Evolutionary conservation across 2,797 vertebrate genomes (phyloP), one percentile per base, ranked within the genome.

Genomic region (Choloepus didactylus): DNA sequence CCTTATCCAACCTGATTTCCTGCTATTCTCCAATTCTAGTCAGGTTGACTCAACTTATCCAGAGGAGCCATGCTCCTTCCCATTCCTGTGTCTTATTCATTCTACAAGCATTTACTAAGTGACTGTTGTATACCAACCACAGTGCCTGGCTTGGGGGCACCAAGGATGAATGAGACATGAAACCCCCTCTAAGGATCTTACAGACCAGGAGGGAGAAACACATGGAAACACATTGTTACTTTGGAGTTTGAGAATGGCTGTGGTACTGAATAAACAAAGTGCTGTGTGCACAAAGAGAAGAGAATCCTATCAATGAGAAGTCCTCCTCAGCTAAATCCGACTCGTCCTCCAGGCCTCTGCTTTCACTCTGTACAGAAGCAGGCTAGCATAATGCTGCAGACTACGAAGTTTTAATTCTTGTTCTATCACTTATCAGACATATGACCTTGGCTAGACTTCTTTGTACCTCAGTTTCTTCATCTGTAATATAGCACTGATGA

Each of bases 371-470:
- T 51, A 2, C 2, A 62, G 83, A 87, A 51, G 31, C 19, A 41
- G n/a, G 18, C 19, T 38, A 59, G 15, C n/a, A 0, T 66, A 27
- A 54, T 88, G 29, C 27, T 35, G 35, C 51, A 66, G 62, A 72
- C 29, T 41, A 81, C 27, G 72, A 76, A 6, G 25, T 60, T 80
- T 87, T 88, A 66, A 66, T 60, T 64, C 51, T 89, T 64, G 31
- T 80, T 84, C 70, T 95, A 23, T 21, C 38, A 80, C 77, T 91
- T 94, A 69, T 6, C 12, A 44, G 29, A 46, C 35, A 69, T 23
- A 2, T 87, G 41, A 67, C 35, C 70, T 93, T 95, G 77, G 18
- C 64, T 70, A 77, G 85, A 95, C 64, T 79, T 84, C 46, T 89
- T 77, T 77, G 19, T 79, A 31, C 80, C 84, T 95, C 16, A 9